Percentiles rank a stretch among this genome's conserved stretches.
These are phyloP conservation scores for Hoplodrina blanda DNA, from an alignment of 2,888 invertebrate species.

Conservation along the genomic window DNA sequence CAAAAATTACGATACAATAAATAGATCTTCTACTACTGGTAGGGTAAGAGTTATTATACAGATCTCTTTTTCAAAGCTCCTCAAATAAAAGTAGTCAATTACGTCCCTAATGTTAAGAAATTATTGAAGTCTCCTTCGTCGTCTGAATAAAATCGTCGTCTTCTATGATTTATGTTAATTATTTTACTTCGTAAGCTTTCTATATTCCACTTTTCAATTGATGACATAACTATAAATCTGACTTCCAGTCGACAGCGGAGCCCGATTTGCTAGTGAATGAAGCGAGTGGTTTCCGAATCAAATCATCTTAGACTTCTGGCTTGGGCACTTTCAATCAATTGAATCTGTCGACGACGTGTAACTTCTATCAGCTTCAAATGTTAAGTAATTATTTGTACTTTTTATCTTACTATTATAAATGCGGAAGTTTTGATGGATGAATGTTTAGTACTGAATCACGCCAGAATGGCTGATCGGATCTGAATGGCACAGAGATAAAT, in stretches of 20 bases:
- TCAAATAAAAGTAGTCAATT: neutral
- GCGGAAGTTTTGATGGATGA: too few species aligned
- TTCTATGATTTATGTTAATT: too few species aligned
- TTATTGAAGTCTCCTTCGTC: neutral
- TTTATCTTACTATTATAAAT: neutral
- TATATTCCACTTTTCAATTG: neutral
- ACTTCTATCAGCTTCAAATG: neutral
- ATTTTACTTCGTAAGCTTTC: too few species aligned
- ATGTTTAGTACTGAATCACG: too few species aligned
- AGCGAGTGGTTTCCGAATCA: conserved; percentile 35
- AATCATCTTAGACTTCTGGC: conserved; percentile 30
- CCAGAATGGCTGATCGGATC: too few species aligned
- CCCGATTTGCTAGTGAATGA: neutral
- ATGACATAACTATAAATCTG: neutral
- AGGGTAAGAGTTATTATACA: neutral
- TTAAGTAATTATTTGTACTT: conserved; percentile 7
- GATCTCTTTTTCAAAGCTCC: neutral
- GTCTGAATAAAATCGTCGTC: too few species aligned
- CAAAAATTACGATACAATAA: neutral
- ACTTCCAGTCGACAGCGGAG: neutral
- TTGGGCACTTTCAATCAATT: conserved; percentile 48
- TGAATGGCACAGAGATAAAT: too few species aligned
- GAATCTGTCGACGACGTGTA: conserved; percentile 10
- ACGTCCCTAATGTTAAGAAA: neutral
- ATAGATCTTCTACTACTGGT: neutral